Percentiles rank a stretch among this genome's conserved stretches.
Conservation (phyloP, 2,888 invertebrate genomes). For the Glaucopsyche alexis region DNA sequence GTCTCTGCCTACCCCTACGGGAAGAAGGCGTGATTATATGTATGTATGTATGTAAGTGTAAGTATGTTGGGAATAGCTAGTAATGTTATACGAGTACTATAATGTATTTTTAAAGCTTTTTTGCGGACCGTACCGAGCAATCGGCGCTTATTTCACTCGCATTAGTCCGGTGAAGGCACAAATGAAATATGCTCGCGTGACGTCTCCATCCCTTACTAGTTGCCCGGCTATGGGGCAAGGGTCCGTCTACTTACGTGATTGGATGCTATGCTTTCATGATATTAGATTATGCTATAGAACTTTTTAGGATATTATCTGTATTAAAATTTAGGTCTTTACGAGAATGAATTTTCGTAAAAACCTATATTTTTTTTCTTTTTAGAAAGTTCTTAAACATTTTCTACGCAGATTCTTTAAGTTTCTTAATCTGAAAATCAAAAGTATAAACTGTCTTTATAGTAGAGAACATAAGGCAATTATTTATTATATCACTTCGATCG, state of each 20-base stretch:
- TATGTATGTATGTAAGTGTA: too few relatives aligned
- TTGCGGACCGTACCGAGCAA: slow-evolving; percentile 57
- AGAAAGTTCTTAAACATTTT: too few relatives aligned
- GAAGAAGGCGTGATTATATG: too few relatives aligned
- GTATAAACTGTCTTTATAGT: too few relatives aligned
- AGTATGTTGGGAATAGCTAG: too few relatives aligned
- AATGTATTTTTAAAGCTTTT: not conserved
- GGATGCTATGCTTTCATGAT: slow-evolving; percentile 45
- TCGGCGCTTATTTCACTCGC: slow-evolving; percentile 74
- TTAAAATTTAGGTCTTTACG: not conserved
- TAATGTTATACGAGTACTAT: too few relatives aligned
- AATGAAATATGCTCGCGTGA: slow-evolving; percentile 78
- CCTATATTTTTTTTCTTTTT: too few relatives aligned
- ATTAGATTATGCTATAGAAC: slow-evolving; percentile 52
- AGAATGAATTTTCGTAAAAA: not conserved
- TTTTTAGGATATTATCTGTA: slow-evolving; percentile 28
- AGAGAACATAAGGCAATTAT: too few relatives aligned
- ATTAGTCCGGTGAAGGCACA: slow-evolving; percentile 74
- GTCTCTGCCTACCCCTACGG: too few relatives aligned
- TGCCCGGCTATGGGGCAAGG: slow-evolving; percentile 34
- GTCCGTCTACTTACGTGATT: slow-evolving; percentile 65
- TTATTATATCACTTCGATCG: not conserved
- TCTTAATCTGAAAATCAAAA: too few relatives aligned
- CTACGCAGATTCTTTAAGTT: too few relatives aligned
- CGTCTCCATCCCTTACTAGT: slow-evolving; percentile 57